Evolutionary conservation across 2,888 invertebrate genomes (phyloP), one percentile per base, ranked within the genome.

Genomic region (Netelia fuscicornis): DNA sequence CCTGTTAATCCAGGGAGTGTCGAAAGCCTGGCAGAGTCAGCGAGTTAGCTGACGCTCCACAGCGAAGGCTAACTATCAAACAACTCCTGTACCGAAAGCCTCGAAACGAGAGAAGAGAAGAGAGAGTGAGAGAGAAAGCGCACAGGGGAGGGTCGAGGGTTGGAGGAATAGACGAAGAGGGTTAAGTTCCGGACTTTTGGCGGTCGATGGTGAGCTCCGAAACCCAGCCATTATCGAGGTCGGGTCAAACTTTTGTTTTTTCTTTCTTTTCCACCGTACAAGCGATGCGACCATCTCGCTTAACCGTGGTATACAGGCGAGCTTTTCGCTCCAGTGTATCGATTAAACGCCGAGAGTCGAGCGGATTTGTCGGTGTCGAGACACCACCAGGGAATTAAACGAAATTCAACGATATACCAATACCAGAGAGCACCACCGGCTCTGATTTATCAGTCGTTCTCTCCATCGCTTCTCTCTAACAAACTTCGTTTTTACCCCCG

Each of bases 211-310:
- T 81, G 62, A 44, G 64, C 62, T 54, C 56, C 42, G 79, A 76
- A 77, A 84, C 77, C 52, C 76, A 78, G 75, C 78, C 80, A 85
- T 86, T 87, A 87, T 86, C 86, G 83, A 75, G 76, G 81, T 56
- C 79, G 80, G 78, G 83, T 84, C 82, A 70, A 87, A 87, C 85
- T 87, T 83, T 86, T 85, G 83, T 83, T 85, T 85, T 87, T 86
- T 87, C 54, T 30, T 42, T 37, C 11, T 62, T 23, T 23, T 58
- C 52, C 20, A 52, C 71, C 60, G 11, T 25, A 48, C n/a, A 44
- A 60, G 52, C 48, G 20, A 58, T 56, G 44, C 52, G 13, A 30
- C 56, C 37, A 64, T 52, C 17, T 70, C 70, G 25, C 25, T 64
- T 11, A 30, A 17, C n/a, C 17, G 13, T 23, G 54, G 6, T 20